Base-by-base conservation (phyloP, 2,113 vertebrate genomes). In the Rhynchomys soricoides region DNA sequence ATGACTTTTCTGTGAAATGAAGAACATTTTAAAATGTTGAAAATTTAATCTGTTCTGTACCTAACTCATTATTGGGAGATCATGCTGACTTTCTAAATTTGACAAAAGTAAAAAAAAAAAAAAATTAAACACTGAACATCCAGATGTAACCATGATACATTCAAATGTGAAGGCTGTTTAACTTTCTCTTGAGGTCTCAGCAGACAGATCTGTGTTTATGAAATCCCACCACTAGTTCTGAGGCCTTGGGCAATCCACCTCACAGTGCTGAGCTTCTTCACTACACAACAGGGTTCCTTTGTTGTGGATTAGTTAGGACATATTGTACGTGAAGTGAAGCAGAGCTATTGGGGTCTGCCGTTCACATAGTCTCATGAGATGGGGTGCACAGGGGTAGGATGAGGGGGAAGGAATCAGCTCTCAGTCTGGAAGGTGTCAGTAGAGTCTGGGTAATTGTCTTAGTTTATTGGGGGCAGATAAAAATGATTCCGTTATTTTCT, bases 11-110 rank as follows among this genome's bases (percentile, higher is more conserved):
- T 90, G 1, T 85, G 29, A 90, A 68, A 12, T 31, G 43, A 50
- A 89, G 83, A 79, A 88, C 31, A 64, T 68, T 93, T 57, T 50
- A 87, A 91, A 79, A 85, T 57, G 29, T 89, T 92, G 82, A 59
- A 87, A 86, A 79, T 55, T 93, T 94, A 29, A 16, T 83, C 48
- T 64, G 0, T 88, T 95, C 24, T 92, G 24, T 64, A 93, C n/a
- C n/a, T 89, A 71, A 87, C 45, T 62, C 40, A 50, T 78, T 70
- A 86, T 82, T 82, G 50, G n/a, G n/a, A 68, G 57, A 52, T 82
- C 66, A 57, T 93, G 10, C 22, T 91, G n/a, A 75, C 57, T 71
- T 81, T 88, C 90, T 93, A 68, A 94, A 71, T 91, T 93, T 87
- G 31, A 34, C 48, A 40, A 64, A 89, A 92, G 82, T 10, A 43